phyloP scores from a whole-genome alignment of 2,113 vertebrate species.

The Lepisosteus osseus region DNA sequence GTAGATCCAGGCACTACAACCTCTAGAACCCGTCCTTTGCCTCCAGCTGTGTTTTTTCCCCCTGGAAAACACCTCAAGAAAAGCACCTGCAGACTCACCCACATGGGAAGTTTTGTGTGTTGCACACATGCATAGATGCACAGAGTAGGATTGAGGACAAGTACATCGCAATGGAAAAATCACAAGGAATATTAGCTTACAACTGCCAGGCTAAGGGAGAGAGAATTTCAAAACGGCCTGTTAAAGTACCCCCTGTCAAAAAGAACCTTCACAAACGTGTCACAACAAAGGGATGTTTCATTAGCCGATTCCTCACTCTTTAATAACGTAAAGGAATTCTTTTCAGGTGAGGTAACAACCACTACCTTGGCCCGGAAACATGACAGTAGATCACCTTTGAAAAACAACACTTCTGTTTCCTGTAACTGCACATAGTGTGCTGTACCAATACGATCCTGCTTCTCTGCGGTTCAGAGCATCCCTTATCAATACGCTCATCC shows the following conservation, averaged over 20 bases:
- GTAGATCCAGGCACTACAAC: no score
- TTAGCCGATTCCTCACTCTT: neutral
- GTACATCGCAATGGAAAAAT: neutral
- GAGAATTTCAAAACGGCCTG: neutral
- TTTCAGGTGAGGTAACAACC: conserved; percentile 2
- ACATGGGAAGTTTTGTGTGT: neutral
- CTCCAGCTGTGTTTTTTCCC: no score
- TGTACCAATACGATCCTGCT: no score
- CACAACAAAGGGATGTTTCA: neutral
- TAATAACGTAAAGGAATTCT: neutral
- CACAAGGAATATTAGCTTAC: neutral
- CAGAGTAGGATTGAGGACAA: neutral
- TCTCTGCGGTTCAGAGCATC: no score
- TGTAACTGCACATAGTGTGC: neutral
- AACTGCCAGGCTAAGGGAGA: neutral
- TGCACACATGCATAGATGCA: neutral
- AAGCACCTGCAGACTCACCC: no score
- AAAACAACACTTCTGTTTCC: neutral
- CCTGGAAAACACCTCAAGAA: no score
- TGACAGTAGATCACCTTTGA: neutral
- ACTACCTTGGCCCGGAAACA: neutral
- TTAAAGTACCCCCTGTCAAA: no score
- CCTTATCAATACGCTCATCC: no score
- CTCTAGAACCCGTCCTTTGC: no score
- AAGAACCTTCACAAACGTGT: no score